These are phyloP conservation scores for Hippasteria phrygiana DNA, from an alignment of 53 echinoderm and acorn worm species.

Conservation along the genomic window DNA sequence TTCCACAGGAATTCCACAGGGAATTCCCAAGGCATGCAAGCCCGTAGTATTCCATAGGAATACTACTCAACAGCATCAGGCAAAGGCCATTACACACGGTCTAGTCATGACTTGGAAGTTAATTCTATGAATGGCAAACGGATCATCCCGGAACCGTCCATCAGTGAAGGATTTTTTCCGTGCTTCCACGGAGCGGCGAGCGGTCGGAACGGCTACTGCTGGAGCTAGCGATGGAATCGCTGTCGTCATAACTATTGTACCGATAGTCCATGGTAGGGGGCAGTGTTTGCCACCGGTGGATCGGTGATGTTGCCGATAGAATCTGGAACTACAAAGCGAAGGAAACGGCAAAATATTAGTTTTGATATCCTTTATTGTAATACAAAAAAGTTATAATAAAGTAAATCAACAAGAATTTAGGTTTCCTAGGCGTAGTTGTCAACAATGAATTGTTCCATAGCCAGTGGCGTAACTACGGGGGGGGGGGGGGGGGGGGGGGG, in stretches of 20 bases:
- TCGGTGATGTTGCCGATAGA: constrained; percentile 71
- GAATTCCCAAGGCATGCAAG: too few relatives aligned
- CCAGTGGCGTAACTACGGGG: too few relatives aligned
- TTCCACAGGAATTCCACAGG: too few relatives aligned
- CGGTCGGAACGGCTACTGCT: constrained; percentile 73
- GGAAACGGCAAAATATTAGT: constrained; percentile 8
- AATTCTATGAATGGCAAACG: neutral
- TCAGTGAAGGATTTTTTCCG: constrained; percentile 55
- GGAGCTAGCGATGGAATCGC: constrained; percentile 81
- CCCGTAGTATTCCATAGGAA: too few relatives aligned
- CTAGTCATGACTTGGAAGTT: too few relatives aligned
- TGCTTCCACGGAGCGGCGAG: constrained; percentile 57
- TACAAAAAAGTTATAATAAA: too few relatives aligned
- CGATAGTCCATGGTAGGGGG: constrained; percentile 79
- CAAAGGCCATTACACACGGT: too few relatives aligned
- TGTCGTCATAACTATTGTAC: constrained; percentile 82
- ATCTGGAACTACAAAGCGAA: constrained; percentile 75
- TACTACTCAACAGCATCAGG: too few relatives aligned
- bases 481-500: too few relatives aligned
- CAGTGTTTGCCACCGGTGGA: constrained; percentile 72
- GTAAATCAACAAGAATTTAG: too few relatives aligned
- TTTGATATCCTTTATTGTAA: neutral
- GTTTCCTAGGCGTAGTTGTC: too few relatives aligned
- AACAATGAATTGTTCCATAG: too few relatives aligned
- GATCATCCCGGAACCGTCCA: neutral